A percentile compares a stretch with the other conserved stretches of the same genome.
phyloP scores from a whole-genome alignment of 1,140 invertebrate species.

The Drosophila varians region DNA sequence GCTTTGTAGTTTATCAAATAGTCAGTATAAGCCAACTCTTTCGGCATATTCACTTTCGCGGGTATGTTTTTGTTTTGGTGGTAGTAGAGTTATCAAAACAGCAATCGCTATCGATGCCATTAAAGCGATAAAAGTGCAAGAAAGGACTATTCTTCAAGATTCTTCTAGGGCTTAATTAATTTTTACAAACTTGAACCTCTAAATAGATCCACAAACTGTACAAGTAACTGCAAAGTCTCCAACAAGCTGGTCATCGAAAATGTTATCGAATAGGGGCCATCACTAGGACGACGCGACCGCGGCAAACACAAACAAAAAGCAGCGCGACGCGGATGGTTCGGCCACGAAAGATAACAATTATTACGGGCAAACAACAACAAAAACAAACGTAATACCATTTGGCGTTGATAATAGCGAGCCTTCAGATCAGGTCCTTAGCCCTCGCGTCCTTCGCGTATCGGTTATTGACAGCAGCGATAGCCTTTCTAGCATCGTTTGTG shows the following conservation, averaged over 20 bases:
- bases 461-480: conserved; percentile 7
- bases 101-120: not conserved
- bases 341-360: conserved; percentile 26
- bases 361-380: conserved; percentile 12
- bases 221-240: not conserved
- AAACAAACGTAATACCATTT: conserved; percentile 25
- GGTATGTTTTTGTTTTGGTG: not conserved
- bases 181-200: too few species aligned
- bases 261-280: not conserved
- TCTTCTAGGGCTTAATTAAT: not conserved
- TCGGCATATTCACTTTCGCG: not conserved
- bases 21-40: not conserved
- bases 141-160: not conserved
- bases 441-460: not conserved
- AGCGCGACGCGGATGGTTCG: conserved; percentile 11
- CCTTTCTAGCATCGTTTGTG: conserved; percentile 7
- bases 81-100: not conserved
- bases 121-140: not conserved
- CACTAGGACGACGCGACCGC: not conserved
- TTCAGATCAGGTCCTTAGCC: not conserved
- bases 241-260: not conserved
- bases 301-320: conserved; percentile 5
- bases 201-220: too few species aligned
- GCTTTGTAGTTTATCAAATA: not conserved
- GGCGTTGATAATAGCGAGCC: not conserved